These are phyloP conservation scores for Zophobas atratus DNA, from an alignment of 1,140 invertebrate genomes.

Conservation along the genomic window DNA sequence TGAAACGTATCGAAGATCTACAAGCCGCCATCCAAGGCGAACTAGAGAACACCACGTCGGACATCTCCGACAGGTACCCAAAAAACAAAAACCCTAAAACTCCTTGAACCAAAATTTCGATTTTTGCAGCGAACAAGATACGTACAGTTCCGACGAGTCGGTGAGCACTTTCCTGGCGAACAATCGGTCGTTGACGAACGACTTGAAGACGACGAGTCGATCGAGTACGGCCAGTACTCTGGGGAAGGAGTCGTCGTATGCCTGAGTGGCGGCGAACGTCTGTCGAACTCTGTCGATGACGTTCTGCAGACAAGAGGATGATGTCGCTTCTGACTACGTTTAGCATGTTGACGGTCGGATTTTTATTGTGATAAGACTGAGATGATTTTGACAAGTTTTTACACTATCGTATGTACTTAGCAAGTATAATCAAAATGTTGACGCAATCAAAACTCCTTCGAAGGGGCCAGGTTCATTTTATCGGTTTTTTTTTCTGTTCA, in stretches of 20 bases:
- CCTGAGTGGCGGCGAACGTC: constrained; percentile 66
- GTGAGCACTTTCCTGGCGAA: constrained; percentile 74
- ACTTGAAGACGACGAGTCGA: constrained; percentile 55
- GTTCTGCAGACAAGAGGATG: constrained; percentile 63
- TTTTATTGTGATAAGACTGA: constrained; percentile 39
- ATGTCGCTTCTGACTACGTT: constrained; percentile 39
- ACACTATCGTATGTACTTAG: constrained; percentile 22
- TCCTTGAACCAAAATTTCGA: not conserved
- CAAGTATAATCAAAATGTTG: constrained; percentile 32
- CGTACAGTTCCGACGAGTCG: constrained; percentile 75
- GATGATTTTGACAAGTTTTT: constrained; percentile 31
- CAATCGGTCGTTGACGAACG: constrained; percentile 67
- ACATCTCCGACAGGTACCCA: constrained; percentile 75
- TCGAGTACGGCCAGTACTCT: constrained; percentile 61
- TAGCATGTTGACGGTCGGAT: not conserved
- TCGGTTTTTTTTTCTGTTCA: constrained; percentile 10
- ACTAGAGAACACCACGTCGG: constrained; percentile 75
- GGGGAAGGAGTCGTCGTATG: constrained; percentile 64
- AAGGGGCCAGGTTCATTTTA: constrained; percentile 29
- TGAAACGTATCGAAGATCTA: constrained; percentile 88
- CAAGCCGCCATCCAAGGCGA: constrained; percentile 88
- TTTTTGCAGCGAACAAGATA: constrained; percentile 71
- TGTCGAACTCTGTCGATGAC: constrained; percentile 65
- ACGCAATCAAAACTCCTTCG: constrained; percentile 37
- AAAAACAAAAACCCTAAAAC: constrained; percentile 6